Percentiles rank a stretch among this genome's conserved stretches.
phyloP scores from a whole-genome alignment of 1,140 invertebrate species.

The Neotoxoptera formosana region DNA sequence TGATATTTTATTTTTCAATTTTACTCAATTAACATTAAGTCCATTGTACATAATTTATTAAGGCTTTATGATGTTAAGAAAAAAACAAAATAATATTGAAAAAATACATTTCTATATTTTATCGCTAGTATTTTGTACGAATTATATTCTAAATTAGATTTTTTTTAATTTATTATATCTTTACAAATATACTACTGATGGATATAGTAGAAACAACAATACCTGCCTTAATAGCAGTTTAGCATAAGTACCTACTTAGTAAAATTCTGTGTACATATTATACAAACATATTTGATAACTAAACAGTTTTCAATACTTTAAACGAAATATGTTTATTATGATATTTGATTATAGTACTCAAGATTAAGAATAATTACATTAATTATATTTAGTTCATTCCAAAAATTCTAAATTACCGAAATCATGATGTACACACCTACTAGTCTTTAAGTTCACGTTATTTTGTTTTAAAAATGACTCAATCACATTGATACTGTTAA shows the following conservation, averaged over 20 bases:
- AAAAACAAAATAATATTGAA: constrained; percentile 50
- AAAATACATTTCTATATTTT: constrained; percentile 55
- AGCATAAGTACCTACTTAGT: constrained; percentile 38
- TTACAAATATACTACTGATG: constrained; percentile 37
- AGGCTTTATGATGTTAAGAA: constrained; percentile 36
- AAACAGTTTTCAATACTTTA: constrained; percentile 13
- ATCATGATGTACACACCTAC: constrained; percentile 47
- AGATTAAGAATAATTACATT: constrained; percentile 23
- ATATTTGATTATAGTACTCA: constrained; percentile 29
- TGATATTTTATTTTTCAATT: constrained; percentile 45
- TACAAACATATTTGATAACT: constrained; percentile 16
- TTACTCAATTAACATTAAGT: constrained; percentile 56
- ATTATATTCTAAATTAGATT: constrained; percentile 56
- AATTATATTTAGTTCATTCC: constrained; percentile 31
- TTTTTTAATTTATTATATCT: constrained; percentile 42
- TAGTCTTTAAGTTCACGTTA: constrained; percentile 55
- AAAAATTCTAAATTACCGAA: constrained; percentile 56
- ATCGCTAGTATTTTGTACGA: constrained; percentile 56
- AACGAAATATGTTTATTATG: constrained; percentile 29
- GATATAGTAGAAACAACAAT: constrained; percentile 27
- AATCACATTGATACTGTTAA: constrained; percentile 40
- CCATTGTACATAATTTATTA: constrained; percentile 39
- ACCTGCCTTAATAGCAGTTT: constrained; percentile 33
- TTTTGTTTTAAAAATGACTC: constrained; percentile 48
- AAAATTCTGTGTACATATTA: constrained; percentile 48